Conservation (phyloP, 1,140 invertebrate species). For the Adelges cooleyi region DNA sequence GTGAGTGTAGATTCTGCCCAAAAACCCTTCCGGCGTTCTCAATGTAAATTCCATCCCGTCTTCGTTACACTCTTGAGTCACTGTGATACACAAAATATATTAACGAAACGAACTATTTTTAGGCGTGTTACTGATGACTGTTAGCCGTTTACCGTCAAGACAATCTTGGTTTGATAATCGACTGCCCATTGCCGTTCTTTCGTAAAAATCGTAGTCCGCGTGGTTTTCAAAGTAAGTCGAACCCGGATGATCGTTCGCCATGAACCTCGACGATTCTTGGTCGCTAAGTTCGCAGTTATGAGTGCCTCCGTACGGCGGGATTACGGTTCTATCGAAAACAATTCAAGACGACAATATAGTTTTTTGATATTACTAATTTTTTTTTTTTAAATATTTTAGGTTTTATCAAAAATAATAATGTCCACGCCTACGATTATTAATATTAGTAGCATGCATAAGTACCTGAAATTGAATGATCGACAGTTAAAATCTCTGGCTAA, state of each 20-base stretch:
- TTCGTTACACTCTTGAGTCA: slow-evolving; percentile 79
- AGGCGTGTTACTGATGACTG: too few species aligned
- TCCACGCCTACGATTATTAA: too few species aligned
- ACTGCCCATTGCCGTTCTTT: slow-evolving; percentile 56
- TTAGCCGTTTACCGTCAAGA: slow-evolving; percentile 58
- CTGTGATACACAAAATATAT: slow-evolving; percentile 41
- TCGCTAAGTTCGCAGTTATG: slow-evolving; percentile 82
- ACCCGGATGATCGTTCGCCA: slow-evolving; percentile 54
- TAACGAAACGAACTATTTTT: too few species aligned
- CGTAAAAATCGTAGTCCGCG: slow-evolving; percentile 80
- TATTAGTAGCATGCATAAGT: too few species aligned
- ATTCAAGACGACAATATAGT: too few species aligned
- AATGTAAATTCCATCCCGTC: slow-evolving; percentile 88
- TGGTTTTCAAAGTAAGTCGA: slow-evolving; percentile 68
- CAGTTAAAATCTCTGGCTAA: slow-evolving; percentile 73
- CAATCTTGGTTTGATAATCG: slow-evolving; percentile 51
- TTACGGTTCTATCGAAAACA: too few species aligned
- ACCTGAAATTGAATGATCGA: slow-evolving; percentile 73
- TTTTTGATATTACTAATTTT: too few species aligned
- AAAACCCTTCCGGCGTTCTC: slow-evolving; percentile 72
- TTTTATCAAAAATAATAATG: too few species aligned
- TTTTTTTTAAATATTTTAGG: too few species aligned
- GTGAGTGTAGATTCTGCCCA: slow-evolving; percentile 80
- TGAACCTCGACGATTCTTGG: slow-evolving; percentile 67
- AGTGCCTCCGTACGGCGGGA: slow-evolving; percentile 42